Percentiles rank a stretch among this genome's conserved stretches.
phyloP scores from a whole-genome alignment of 2,797 vertebrate species.

The Phylloscopus collybita region DNA sequence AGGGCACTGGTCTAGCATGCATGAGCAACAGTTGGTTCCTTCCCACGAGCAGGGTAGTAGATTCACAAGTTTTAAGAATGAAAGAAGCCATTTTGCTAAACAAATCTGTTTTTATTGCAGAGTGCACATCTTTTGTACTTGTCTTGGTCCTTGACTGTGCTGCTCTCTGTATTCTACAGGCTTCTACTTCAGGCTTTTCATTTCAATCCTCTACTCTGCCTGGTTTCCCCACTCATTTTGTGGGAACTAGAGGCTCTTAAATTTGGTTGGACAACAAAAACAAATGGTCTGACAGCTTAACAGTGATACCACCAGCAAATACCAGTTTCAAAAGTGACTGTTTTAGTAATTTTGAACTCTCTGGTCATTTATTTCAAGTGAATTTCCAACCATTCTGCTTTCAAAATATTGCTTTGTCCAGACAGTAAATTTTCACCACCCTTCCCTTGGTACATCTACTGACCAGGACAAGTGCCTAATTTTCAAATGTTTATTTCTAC shows the following conservation, averaged over 20 bases:
- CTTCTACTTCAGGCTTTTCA: neutral
- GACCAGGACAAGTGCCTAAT: neutral
- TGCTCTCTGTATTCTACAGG: neutral
- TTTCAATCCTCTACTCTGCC: neutral
- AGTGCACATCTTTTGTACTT: neutral
- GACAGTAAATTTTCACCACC: neutral
- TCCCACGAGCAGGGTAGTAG: neutral
- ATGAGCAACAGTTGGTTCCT: neutral
- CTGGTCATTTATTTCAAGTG: neutral
- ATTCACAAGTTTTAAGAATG: neutral
- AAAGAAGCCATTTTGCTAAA: neutral
- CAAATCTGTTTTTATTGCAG: neutral
- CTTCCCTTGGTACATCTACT: neutral
- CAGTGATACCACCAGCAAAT: neutral
- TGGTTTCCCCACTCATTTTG: accelerated
- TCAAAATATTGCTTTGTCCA: neutral
- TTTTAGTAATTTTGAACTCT: neutral
- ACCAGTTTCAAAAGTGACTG: neutral
- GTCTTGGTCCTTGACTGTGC: neutral
- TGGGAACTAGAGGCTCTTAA: neutral
- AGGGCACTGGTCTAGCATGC: neutral
- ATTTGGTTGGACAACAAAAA: neutral
- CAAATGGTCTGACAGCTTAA: neutral
- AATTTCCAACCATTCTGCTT: neutral
- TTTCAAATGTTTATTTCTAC: neutral